Base-by-base conservation (phyloP, 2,797 vertebrate genomes). In the Gymnodraco acuticeps region DNA sequence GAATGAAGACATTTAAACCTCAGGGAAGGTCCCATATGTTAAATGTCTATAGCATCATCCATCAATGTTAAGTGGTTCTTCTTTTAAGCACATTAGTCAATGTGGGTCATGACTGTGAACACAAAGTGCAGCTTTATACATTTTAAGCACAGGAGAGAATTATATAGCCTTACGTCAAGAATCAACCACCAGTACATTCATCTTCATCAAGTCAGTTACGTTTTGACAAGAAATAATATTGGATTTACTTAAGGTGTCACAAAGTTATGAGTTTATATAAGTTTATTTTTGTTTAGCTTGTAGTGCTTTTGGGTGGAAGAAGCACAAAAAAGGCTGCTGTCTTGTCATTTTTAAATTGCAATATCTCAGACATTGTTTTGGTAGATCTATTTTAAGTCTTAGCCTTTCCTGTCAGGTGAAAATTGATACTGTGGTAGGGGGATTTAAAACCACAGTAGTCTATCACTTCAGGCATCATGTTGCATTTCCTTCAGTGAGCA, bases 341-440 rank as follows among this genome's bases (percentile, higher is more conserved):
- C 15, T 53, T 80, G 58, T 77, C 46, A 16, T 83, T 82, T 62
- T 64, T 27, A 87, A 80, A 85, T 77, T 87, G 71, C 68, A 80
- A 43, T 73, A 70, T 41, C 23, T 58, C 62, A 66, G 51, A 66
- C n/a, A 52, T 73, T 84, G 64, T 83, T 80, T 14, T 75, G 16
- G 64, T 60, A 4, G 48, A 66, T 41, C 56, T 66, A 14, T 52
- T 77, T 14, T 65, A 56, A 50, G 52, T 64, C 33, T 67, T 48
- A 20, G 33, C 20, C 3, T 64, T 70, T 17, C 42, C 38, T 70
- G 60, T 83, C 68, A 62, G 51, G 14, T 65, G 64, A 69, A 68
- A 50, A 46, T 33, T 38, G 42, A n/a, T 38, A 38, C 23, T 67
- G 38, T 54, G n/a, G 73, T 67, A 46, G 53, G 53, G 42, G 41